Conservation (phyloP, 2,113 vertebrate species). For the Paratilapia polleni region DNA sequence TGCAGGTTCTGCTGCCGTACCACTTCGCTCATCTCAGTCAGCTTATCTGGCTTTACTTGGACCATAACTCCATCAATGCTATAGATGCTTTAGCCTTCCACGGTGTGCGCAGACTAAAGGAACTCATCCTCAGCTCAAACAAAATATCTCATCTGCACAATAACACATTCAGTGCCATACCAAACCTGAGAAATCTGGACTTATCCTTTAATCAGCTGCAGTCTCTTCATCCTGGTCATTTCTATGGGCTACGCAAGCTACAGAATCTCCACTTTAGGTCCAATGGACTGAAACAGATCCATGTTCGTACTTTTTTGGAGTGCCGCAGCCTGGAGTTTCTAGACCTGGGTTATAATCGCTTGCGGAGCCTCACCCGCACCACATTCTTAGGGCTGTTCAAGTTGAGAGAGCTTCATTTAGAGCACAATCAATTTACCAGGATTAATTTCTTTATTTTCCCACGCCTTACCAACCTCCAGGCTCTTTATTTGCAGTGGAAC, state of each 20-base stretch:
- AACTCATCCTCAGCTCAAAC: conserved; percentile 96
- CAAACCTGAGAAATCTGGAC: conserved; percentile 95
- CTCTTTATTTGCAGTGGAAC: conserved; percentile 96
- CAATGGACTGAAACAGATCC: conserved; percentile 89
- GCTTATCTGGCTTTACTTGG: conserved; percentile 97
- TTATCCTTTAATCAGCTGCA: conserved; percentile 95
- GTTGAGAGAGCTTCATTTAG: conserved; percentile 93
- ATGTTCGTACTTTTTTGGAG: conserved; percentile 91
- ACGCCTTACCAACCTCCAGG: conserved; percentile 91
- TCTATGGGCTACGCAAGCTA: conserved; percentile 93
- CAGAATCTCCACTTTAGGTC: conserved; percentile 92
- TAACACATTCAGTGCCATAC: conserved; percentile 89
- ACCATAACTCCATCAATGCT: conserved; percentile 90
- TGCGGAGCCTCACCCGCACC: conserved; percentile 90
- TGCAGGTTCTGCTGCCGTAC: conserved; percentile 89
- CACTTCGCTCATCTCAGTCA: conserved; percentile 96
- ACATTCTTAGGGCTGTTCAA: conserved; percentile 92
- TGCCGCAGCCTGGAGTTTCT: conserved; percentile 97
- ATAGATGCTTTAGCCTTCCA: conserved; percentile 92
- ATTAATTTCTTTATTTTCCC: conserved; percentile 96
- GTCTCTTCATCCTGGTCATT: conserved; percentile 88
- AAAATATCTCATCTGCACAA: conserved; percentile 91
- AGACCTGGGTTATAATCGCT: conserved; percentile 95
- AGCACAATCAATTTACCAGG: conserved; percentile 97
- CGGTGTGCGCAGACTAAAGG: conserved; percentile 93